phyloP scores from a whole-genome alignment of 64 coral and sea anemone genomes.

The Montipora cactus region DNA sequence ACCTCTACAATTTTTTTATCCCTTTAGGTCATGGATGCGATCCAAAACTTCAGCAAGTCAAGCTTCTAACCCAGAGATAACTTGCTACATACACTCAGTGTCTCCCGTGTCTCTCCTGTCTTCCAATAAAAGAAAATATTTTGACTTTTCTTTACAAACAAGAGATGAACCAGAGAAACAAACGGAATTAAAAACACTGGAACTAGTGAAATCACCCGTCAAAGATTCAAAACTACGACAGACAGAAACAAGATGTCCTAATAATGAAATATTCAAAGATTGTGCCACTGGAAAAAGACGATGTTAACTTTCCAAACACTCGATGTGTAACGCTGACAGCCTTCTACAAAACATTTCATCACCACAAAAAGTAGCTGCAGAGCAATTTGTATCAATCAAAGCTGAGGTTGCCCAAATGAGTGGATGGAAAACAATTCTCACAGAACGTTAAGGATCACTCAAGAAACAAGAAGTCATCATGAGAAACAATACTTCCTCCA shows the following conservation, averaged over 20 bases:
- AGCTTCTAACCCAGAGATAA: too few species aligned
- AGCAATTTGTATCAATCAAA: slow-evolving; percentile 37
- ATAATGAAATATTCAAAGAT: neutral
- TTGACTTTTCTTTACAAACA: too few species aligned
- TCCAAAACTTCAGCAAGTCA: too few species aligned
- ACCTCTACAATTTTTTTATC: too few species aligned
- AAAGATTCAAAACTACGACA: neutral
- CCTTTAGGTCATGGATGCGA: too few species aligned
- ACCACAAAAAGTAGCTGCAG: slow-evolving; percentile 6
- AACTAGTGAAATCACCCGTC: neutral
- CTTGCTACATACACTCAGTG: too few species aligned
- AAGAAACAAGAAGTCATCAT: slow-evolving; percentile 46
- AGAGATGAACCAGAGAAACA: too few species aligned
- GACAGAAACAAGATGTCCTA: neutral
- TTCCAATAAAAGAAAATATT: too few species aligned
- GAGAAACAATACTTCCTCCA: slow-evolving; percentile 30
- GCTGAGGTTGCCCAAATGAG: slow-evolving; percentile 15
- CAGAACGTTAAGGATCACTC: neutral
- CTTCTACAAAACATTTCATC: neutral
- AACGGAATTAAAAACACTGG: neutral
- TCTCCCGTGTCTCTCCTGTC: too few species aligned
- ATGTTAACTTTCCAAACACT: neutral
- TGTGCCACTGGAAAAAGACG: neutral
- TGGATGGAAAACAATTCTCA: slow-evolving; percentile 20
- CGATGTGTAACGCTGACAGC: neutral